phyloP scores from a whole-genome alignment of 2,113 vertebrate genomes.

The Condylura cristata region DNA sequence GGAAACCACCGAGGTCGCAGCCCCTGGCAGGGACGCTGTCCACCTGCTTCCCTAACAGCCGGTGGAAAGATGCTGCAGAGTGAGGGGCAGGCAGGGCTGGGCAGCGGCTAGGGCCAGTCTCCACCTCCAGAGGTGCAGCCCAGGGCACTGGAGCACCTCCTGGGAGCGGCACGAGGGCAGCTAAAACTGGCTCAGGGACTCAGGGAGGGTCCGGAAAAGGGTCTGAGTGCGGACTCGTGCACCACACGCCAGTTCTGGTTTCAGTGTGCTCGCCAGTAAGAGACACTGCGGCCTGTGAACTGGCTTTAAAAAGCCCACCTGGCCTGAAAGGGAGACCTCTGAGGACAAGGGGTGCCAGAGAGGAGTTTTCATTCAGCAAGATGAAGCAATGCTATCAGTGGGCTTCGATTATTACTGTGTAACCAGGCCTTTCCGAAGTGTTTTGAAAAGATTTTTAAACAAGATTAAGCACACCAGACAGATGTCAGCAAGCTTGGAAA shows the following conservation, averaged over 20 bases:
- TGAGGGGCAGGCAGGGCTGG: too few relatives aligned
- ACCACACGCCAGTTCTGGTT: conserved; percentile 48
- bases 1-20: conserved; percentile 55
- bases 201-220: background rate
- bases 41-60: background rate
- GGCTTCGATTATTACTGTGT: background rate
- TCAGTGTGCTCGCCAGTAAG: conserved; percentile 41
- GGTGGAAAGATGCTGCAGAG: background rate
- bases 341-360: background rate
- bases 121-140: too few relatives aligned
- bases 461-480: background rate
- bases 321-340: background rate
- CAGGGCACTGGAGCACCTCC: too few relatives aligned
- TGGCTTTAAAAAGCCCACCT: conserved; percentile 17
- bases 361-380: background rate
- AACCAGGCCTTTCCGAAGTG: background rate
- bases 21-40: too few relatives aligned
- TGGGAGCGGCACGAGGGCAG: too few relatives aligned
- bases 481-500: background rate
- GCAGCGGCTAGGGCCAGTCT: too few relatives aligned
- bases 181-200: background rate
- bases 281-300: background rate
- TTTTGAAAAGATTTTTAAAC: background rate
- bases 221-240: background rate
- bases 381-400: background rate